These are phyloP conservation scores for Papilio gigon DNA, from an alignment of 2,888 invertebrate species.

Conservation along the genomic window DNA sequence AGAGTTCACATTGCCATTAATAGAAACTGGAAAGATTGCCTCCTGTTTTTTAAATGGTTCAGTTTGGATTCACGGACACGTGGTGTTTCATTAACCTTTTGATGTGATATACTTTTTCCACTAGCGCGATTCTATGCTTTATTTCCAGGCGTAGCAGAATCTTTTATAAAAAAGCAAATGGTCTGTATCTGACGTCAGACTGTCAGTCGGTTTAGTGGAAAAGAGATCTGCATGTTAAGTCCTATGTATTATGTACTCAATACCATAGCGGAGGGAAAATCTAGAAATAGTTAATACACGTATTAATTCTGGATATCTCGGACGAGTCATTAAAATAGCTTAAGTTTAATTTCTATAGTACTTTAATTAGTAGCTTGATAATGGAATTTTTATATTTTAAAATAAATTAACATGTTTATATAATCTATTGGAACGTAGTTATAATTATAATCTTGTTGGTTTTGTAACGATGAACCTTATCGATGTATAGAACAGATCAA, in stretches of 20 bases:
- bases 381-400: neutral
- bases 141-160: neutral
- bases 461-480: neutral
- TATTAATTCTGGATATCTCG: neutral
- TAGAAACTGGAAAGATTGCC: neutral
- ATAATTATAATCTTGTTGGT: neutral
- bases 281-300: neutral
- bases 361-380: too few species aligned
- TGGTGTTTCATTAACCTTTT: too few species aligned
- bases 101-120: too few species aligned
- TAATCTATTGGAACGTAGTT: neutral
- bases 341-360: neutral
- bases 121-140: neutral
- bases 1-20: slow-evolving; percentile 48
- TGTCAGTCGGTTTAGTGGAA: neutral
- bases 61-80: too few species aligned
- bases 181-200: too few species aligned
- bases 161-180: neutral
- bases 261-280: neutral
- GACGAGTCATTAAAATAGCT: neutral
- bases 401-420: neutral
- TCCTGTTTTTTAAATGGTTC: neutral
- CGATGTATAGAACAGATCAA: neutral
- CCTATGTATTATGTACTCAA: too few species aligned
- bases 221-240: neutral